A percentile compares a stretch with the other conserved stretches of the same genome.
phyloP scores from a whole-genome alignment of 2,113 vertebrate genomes.

The Asarcornis scutulata region DNA sequence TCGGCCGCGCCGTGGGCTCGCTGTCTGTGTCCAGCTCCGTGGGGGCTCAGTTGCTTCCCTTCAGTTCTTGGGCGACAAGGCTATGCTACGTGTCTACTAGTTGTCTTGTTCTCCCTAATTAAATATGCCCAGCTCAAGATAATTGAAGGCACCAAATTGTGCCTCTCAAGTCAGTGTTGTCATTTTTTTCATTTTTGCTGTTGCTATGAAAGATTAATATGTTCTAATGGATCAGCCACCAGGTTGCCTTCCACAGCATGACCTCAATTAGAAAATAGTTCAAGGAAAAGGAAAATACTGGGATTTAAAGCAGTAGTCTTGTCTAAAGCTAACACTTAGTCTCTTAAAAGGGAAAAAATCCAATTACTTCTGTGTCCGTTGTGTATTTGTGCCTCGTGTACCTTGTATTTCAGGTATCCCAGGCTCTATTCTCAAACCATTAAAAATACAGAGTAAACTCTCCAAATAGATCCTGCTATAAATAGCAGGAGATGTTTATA shows the following conservation, averaged over 20 bases:
- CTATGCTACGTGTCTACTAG: background rate
- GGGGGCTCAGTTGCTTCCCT: background rate
- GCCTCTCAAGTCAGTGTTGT: background rate
- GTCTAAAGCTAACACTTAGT: background rate
- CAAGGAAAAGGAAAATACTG: conserved; percentile 24
- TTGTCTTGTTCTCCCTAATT: background rate
- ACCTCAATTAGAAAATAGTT: conserved; percentile 54
- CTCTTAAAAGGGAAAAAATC: background rate
- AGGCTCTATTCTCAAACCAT: background rate
- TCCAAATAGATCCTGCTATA: background rate
- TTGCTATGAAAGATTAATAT: background rate
- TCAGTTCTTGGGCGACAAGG: background rate
- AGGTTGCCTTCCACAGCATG: background rate
- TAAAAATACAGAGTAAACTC: background rate
- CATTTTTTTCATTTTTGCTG: background rate
- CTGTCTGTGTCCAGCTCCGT: background rate
- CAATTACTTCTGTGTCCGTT: background rate
- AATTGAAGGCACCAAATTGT: background rate
- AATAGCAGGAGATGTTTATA: background rate
- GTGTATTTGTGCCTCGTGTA: background rate
- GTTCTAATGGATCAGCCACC: background rate
- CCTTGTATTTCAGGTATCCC: background rate
- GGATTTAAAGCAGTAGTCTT: background rate
- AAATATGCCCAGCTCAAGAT: background rate
- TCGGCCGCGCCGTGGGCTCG: too few relatives aligned